Base-by-base conservation (phyloP, 1,140 invertebrate species). In the Melanaphis sacchari region DNA sequence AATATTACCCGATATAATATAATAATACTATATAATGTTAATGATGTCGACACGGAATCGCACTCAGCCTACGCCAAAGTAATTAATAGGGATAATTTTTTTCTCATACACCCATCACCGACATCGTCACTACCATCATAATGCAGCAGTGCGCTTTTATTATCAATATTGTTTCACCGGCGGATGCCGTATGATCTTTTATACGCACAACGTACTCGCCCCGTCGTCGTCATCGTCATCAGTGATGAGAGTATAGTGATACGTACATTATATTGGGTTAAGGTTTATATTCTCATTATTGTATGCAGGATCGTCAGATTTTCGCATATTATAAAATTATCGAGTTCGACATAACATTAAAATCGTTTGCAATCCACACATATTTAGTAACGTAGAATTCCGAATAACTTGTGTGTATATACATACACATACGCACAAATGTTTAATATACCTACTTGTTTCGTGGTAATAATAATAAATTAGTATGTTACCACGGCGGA, bases 1-100 rank as follows among this genome's bases (percentile, higher is more conserved):
- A 76, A 76, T 76, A 76, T n/a, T 76, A 76, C n/a, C 59, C 31
- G 31, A 76, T 76, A 76, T n/a, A 76, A 76, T 76, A 59, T 59
- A 76, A 76, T 76, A 76, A 76, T 76, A 76, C 31, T 18, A 66
- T 24, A 52, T 3, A 18, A n/a, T n/a, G 59, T 66, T 66, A n/a
- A 66, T 76, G n/a, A 76, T 36, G 11, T 18, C n/a, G 59, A 76
- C 59, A 76, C n/a, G 59, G 59, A 76, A 76, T 76, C 21, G 59
- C 59, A 76, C 59, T 76, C 59, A 76, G 31, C 31, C 59, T n/a
- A 18, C 36, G 31, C 31, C 59, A 76, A 36, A 76, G 59, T n/a
- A 76, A n/a, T 76, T n/a, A 76, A n/a, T 76, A 76, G 31, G 11
- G 31, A 76, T 76, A n/a, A n/a, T 66, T n/a, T 76, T 59, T 76